These are phyloP conservation scores for Scopus umbretta DNA, from an alignment of 2,113 vertebrate genomes.

Conservation along the genomic window DNA sequence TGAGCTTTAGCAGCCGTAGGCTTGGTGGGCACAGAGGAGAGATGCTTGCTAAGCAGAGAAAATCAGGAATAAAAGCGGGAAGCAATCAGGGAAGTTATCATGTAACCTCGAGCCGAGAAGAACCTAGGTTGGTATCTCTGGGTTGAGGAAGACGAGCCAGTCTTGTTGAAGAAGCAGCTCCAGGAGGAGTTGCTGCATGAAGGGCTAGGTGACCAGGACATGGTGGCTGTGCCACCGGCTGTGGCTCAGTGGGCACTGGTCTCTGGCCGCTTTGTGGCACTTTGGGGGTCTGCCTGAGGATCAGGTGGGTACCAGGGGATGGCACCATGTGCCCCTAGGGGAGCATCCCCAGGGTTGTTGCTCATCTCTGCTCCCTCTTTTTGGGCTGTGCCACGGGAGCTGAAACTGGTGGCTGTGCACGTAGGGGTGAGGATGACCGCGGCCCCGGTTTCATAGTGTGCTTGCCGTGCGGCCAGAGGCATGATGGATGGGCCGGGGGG, in stretches of 20 bases:
- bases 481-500: background rate
- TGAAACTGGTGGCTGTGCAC: accelerated
- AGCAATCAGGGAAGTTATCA: background rate
- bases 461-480: accelerated
- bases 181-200: accelerated
- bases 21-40: background rate
- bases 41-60: background rate
- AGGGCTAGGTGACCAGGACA: background rate
- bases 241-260: accelerated
- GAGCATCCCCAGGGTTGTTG: background rate
- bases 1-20: background rate
- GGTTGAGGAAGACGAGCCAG: background rate
- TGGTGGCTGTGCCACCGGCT: background rate
- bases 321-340: background rate
- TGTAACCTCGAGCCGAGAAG: background rate
- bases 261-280: background rate
- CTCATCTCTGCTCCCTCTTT: background rate
- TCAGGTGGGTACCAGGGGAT: background rate
- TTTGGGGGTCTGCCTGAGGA: background rate
- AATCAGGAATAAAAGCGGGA: background rate
- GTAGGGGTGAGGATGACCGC: background rate
- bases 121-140: background rate
- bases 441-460: background rate
- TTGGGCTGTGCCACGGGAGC: background rate
- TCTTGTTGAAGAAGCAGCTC: background rate